Conservation (phyloP, 2,797 vertebrate genomes). For the Coreius guichenoti region DNA sequence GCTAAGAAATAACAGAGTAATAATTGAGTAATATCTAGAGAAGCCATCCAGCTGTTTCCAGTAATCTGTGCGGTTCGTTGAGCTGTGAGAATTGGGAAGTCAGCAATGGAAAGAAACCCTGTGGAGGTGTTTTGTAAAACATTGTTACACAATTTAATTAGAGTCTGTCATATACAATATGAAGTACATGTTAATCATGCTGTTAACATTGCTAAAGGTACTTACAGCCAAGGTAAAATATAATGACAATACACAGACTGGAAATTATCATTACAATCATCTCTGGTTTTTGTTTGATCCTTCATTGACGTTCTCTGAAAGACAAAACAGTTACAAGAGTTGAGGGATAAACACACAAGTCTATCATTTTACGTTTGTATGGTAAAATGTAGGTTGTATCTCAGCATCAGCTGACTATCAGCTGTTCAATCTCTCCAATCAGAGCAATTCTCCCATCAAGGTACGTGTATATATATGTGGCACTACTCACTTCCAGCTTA, state of each 20-base stretch:
- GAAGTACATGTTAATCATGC: background rate
- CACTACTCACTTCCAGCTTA: no score
- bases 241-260: background rate
- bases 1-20: no score
- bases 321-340: background rate
- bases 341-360: background rate
- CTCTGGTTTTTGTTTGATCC: background rate
- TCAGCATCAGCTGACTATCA: no score
- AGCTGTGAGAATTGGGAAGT: no score
- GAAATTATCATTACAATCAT: background rate
- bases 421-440: no score
- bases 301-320: background rate
- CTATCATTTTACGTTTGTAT: background rate
- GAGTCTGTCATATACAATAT: background rate
- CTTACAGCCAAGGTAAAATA: background rate
- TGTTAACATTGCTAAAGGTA: background rate
- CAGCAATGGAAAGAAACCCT: background rate
- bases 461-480: no score
- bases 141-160: background rate
- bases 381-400: background rate
- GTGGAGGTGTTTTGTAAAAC: background rate
- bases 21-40: no score
- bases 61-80: no score
- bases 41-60: no score
- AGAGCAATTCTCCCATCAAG: no score